phyloP scores from a whole-genome alignment of 1,140 invertebrate species.

The Dryas iulia region DNA sequence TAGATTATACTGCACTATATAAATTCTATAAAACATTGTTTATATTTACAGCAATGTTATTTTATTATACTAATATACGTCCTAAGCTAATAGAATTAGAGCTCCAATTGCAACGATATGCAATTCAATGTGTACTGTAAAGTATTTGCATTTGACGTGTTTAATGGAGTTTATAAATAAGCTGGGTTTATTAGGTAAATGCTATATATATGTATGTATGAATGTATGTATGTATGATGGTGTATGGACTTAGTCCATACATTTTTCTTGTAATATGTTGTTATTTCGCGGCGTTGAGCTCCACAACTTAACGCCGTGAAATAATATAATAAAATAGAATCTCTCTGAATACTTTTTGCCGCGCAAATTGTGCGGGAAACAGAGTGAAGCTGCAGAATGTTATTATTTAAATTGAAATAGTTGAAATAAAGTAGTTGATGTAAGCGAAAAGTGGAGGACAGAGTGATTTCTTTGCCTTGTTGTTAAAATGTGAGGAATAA shows the following conservation, averaged over 20 bases:
- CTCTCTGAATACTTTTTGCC: too few species aligned
- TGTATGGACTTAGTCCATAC: not conserved
- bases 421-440: too few species aligned
- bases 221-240: not conserved
- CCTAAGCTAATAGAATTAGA: not conserved
- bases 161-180: conserved; percentile 11
- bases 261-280: too few species aligned
- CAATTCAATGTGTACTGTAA: not conserved
- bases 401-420: too few species aligned
- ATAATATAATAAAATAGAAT: too few species aligned
- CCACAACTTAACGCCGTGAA: too few species aligned
- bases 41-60: not conserved
- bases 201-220: not conserved
- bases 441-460: too few species aligned
- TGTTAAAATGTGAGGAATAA: too few species aligned
- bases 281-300: too few species aligned
- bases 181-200: not conserved
- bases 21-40: not conserved
- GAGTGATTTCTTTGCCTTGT: too few species aligned
- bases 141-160: conserved; percentile 13
- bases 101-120: not conserved
- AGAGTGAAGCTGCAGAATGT: too few species aligned
- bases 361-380: too few species aligned
- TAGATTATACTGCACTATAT: not conserved
- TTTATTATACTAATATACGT: not conserved